Base-by-base conservation (phyloP, 1,140 invertebrate species). In the Alviniconcha marisindica region DNA sequence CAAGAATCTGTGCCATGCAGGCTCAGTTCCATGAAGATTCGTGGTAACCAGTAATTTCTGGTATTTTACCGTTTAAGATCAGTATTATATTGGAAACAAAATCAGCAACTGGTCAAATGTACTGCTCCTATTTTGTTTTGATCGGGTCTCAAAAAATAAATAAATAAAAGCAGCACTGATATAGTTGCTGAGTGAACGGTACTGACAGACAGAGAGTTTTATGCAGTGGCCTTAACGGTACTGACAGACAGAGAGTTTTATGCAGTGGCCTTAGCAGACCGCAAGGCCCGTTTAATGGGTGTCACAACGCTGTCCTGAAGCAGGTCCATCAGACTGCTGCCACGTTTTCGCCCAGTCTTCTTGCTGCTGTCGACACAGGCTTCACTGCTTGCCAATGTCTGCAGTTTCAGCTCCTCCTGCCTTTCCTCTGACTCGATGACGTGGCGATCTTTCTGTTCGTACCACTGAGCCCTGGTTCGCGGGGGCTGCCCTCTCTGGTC, bases 401-500 rank as follows among this genome's bases (percentile, higher is more conserved):
- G 71, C 38, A 74, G 40, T 44, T 74, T 74, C 14, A 74, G 71
- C 31, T 74, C 71, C 36, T 74, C 71, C 42, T 48, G 38, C 4
- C 21, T 10, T 42, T 74, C 71, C 14, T n/a, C 38, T 24, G 38
- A 15, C 21, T 21, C 71, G 14, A 74, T 40, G 12, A 74, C 12
- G 38, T 74, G 36, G 28, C 71, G 71, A 44, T 74, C 71, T 48
- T 74, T 74, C 38, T 74, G 71, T 21, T 74, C 38, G 36, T 42
- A 74, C 0, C 1, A 42, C 40, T 74, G 36, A 12, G 12, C 10
- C n/a, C 31, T 10, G 14, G 24, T n/a, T 18, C 21, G 28, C 21
- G 63, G 33, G 28, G 2, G 28, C 0, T 1, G 3, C 14, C 28
- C 63, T 33, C 28, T 36, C 7, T 28, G 31, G 3, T 69, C 28